Base-by-base conservation (phyloP, 2,113 vertebrate species). In the Trematocara unimaculatum region DNA sequence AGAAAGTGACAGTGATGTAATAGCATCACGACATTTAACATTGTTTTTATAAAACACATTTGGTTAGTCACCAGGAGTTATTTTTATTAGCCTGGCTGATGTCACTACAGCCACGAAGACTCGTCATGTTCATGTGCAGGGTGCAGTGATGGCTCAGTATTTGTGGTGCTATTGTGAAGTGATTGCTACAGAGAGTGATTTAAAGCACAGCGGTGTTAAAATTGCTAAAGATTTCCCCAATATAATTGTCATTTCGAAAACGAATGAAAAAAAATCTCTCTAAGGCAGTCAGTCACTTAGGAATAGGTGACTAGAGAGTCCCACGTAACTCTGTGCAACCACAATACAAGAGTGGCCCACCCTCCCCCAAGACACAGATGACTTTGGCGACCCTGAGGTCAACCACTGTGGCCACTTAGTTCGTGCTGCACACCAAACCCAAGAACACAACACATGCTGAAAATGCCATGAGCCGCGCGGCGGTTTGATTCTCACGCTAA, bases 401-500 rank as follows among this genome's bases (percentile, higher is more conserved):
- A 89, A 93, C 93, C 91, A 45, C 84, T 35, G 20, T 15, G 83
- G 88, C 88, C 89, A 86, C 83, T 90, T 86, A 74, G 82, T 88
- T 89, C 55, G 53, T 74, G 56, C 31, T 53, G 49, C 58, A 23
- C 82, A 18, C 18, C 53, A 64, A 70, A 55, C 53, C 56, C 74
- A 88, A 53, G 31, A 91, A 51, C 89, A 54, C 8, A 12, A 38
- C 88, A 78, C 88, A 74, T 33, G 79, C 31, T 42, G 74, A 82
- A 87, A 93, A 84, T 33, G 82, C 93, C 81, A 82, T 7, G 85
- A 90, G 91, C 84, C 3, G n/a, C 53, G 38, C 42, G 67, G 62
- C 38, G 20, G 92, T 93, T 94, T 89, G 93, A 94, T 94, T 91
- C 94, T 84, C 92, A 84, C 20, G 70, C 94, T 95, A 94, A 92